phyloP scores from a whole-genome alignment of 2,888 invertebrate species.

The Zaprionus bogoriensis region DNA sequence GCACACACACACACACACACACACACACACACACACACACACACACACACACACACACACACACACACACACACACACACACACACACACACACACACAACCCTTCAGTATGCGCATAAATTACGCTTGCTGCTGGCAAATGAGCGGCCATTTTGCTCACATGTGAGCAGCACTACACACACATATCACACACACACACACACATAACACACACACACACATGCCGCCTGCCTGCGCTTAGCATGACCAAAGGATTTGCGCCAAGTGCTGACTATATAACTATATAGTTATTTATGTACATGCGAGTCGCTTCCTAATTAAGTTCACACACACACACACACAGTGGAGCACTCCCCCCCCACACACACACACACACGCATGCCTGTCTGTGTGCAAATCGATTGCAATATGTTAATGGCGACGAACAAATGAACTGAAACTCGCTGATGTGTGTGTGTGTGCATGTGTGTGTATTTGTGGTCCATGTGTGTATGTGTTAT shows the following conservation, averaged over 20 bases:
- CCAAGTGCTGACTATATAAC: not conserved
- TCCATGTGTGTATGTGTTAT: not conserved
- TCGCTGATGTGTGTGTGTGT: conserved; percentile 31
- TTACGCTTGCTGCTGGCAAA: conserved; percentile 73
- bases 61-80: not conserved
- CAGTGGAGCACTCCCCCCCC: no score
- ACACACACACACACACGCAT: not conserved
- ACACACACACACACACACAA: not conserved
- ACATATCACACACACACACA: not conserved
- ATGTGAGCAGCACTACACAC: conserved; percentile 30
- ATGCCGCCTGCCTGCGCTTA: not conserved
- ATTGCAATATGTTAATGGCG: conserved; percentile 74
- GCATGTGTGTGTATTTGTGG: not conserved
- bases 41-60: not conserved
- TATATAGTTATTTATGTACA: conserved; percentile 15
- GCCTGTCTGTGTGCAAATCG: conserved; percentile 50
- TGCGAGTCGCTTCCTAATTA: conserved; percentile 39
- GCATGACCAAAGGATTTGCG: conserved; percentile 35
- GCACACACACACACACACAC: not conserved
- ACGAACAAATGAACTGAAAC: conserved; percentile 66
- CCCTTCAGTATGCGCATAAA: conserved; percentile 62
- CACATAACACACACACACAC: conserved; percentile 5
- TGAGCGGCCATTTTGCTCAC: conserved; percentile 67
- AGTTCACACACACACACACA: conserved; percentile 27
- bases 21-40: not conserved